These are phyloP conservation scores for Hypsibius dujardini DNA, from an alignment of 1,140 invertebrate genomes.

Conservation along the genomic window DNA sequence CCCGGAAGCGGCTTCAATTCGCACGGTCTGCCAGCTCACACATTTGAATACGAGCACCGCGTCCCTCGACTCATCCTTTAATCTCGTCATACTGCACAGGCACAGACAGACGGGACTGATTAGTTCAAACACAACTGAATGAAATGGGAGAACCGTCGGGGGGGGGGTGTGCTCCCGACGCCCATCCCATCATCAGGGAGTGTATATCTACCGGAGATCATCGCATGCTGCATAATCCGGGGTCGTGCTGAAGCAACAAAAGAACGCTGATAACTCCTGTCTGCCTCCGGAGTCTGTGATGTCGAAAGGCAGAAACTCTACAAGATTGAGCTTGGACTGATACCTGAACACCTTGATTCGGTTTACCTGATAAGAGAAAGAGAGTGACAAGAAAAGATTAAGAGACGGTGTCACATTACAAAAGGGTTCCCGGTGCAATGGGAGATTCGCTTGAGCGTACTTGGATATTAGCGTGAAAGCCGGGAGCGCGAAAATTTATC, in stretches of 20 bases:
- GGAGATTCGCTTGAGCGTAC: constrained; percentile 36
- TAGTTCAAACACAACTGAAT: too few relatives aligned
- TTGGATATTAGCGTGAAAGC: constrained; percentile 82
- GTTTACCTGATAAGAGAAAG: neutral
- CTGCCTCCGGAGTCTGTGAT: too few relatives aligned
- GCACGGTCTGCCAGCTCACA: constrained; percentile 83
- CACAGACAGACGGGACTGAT: neutral
- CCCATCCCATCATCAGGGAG: too few relatives aligned
- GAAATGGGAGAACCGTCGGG: too few relatives aligned
- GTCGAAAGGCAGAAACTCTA: too few relatives aligned
- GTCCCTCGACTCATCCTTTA: constrained; percentile 68
- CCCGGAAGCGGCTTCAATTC: constrained; percentile 60
- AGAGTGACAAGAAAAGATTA: too few relatives aligned
- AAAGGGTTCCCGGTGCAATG: too few relatives aligned
- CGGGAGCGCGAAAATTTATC: constrained; percentile 76
- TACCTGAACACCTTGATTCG: neutral
- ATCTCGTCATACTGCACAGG: constrained; percentile 48
- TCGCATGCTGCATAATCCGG: neutral
- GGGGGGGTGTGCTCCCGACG: too few relatives aligned
- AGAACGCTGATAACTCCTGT: too few relatives aligned
- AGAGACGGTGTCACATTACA: too few relatives aligned
- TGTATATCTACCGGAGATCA: constrained; percentile 8
- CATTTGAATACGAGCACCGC: constrained; percentile 93
- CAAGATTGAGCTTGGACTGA: too few relatives aligned
- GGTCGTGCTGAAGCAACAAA: neutral